Evolutionary conservation across 2,888 invertebrate genomes (phyloP).

Genomic region (Embidobia sp.): DNA sequence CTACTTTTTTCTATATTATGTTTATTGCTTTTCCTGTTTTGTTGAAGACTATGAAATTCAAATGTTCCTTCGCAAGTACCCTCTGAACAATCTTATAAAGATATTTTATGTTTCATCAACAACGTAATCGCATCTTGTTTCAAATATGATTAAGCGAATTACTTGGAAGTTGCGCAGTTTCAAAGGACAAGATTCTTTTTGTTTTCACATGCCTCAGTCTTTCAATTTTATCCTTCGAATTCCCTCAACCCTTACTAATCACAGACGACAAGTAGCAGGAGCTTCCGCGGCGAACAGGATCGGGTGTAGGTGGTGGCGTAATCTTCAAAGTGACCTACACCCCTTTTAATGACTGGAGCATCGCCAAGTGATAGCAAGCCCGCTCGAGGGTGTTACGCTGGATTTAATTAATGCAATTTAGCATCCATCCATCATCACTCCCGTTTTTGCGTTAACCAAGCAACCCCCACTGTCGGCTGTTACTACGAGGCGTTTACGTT

Average conservation of each 20-base stretch:
- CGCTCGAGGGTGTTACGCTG: conserved; percentile 77
- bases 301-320: conserved; percentile 67
- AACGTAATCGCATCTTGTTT: too few species aligned
- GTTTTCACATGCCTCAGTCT: conserved; percentile 1
- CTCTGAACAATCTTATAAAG: too few species aligned
- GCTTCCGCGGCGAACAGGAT: conserved; percentile 43
- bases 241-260: conserved; percentile 43
- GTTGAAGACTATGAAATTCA: too few species aligned
- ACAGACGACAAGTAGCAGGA: conserved; percentile 33
- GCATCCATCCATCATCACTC: conserved; percentile 81
- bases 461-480: conserved; percentile 62
- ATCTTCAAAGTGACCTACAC: conserved; percentile 80
- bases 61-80: too few species aligned
- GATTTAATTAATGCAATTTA: conserved; percentile 81
- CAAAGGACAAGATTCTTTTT: neutral
- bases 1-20: too few species aligned
- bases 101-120: too few species aligned
- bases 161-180: neutral
- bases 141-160: too few species aligned
- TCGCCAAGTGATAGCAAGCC: conserved; percentile 75
- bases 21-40: too few species aligned
- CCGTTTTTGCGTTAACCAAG: conserved; percentile 80
- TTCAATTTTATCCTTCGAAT: conserved; percentile 24
- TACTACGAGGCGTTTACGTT: conserved; percentile 74
- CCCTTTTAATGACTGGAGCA: conserved; percentile 75